phyloP scores from a whole-genome alignment of 2,113 vertebrate species.

The Mormyrus iriodes region DNA sequence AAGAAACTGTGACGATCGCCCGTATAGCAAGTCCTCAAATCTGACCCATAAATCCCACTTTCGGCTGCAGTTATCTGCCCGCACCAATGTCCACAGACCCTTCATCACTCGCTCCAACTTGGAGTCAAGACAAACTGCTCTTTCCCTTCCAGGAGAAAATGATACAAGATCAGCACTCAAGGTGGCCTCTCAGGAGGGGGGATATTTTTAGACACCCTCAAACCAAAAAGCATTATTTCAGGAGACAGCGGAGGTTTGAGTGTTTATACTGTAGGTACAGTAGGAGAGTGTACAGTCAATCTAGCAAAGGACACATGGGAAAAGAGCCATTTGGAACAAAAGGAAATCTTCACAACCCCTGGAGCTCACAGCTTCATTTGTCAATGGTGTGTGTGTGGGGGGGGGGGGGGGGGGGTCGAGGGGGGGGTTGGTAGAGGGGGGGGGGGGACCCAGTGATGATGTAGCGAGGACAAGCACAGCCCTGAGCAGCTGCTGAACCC shows the following conservation, averaged over 20 bases:
- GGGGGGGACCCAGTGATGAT: no score
- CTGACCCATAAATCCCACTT: neutral
- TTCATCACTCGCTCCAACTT: neutral
- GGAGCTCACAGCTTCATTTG: neutral
- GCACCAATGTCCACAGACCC: neutral
- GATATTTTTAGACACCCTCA: slow-evolving; percentile 3
- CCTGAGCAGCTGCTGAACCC: neutral
- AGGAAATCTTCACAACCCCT: neutral
- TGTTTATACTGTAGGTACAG: neutral
- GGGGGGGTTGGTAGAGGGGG: no score
- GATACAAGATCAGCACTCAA: neutral
- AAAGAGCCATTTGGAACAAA: neutral
- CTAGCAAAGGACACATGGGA: neutral
- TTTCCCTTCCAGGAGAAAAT: neutral
- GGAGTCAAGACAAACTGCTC: neutral
- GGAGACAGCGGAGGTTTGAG: neutral
- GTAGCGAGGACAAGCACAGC: neutral
- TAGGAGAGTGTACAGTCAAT: neutral
- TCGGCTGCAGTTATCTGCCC: neutral
- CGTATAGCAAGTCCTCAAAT: neutral
- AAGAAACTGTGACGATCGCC: neutral
- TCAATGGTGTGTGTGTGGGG: neutral
- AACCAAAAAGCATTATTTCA: neutral
- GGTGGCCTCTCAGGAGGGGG: neutral
- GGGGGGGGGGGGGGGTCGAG: neutral